Conservation (phyloP, 2,888 invertebrate species). For the Drosophila austrosaltans region DNA sequence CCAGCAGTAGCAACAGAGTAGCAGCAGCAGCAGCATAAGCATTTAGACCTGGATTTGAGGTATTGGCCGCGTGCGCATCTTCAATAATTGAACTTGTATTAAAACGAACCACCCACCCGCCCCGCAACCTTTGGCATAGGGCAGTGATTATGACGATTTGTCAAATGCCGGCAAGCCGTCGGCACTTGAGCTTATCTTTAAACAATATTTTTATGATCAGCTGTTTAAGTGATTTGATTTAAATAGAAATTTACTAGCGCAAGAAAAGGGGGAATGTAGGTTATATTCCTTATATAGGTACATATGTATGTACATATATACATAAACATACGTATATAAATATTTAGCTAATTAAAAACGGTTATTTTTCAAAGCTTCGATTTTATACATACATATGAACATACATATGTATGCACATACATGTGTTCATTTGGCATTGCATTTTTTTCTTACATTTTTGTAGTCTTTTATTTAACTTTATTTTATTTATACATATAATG, state of each 20-base stretch:
- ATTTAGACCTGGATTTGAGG: constrained; percentile 16
- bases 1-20: constrained; percentile 18
- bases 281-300: too few relatives aligned
- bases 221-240: constrained; percentile 13
- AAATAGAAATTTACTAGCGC: background rate
- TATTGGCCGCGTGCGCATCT: constrained; percentile 5
- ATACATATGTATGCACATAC: too few relatives aligned
- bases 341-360: too few relatives aligned
- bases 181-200: constrained; percentile 18
- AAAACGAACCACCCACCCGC: background rate
- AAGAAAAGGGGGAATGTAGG: too few relatives aligned
- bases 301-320: too few relatives aligned
- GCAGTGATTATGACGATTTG: background rate
- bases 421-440: too few relatives aligned
- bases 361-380: too few relatives aligned
- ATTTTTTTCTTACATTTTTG: too few relatives aligned
- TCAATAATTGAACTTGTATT: constrained; percentile 6
- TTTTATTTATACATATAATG: too few relatives aligned
- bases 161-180: constrained; percentile 18
- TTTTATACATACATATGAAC: too few relatives aligned
- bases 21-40: background rate
- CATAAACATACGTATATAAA: too few relatives aligned
- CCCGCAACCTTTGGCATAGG: background rate
- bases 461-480: too few relatives aligned
- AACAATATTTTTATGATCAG: constrained; percentile 6